A percentile compares a stretch with the other conserved stretches of the same genome.
These are phyloP conservation scores for Herpailurus yagouaroundi DNA, from an alignment of 2,113 vertebrate species.

Conservation along the genomic window DNA sequence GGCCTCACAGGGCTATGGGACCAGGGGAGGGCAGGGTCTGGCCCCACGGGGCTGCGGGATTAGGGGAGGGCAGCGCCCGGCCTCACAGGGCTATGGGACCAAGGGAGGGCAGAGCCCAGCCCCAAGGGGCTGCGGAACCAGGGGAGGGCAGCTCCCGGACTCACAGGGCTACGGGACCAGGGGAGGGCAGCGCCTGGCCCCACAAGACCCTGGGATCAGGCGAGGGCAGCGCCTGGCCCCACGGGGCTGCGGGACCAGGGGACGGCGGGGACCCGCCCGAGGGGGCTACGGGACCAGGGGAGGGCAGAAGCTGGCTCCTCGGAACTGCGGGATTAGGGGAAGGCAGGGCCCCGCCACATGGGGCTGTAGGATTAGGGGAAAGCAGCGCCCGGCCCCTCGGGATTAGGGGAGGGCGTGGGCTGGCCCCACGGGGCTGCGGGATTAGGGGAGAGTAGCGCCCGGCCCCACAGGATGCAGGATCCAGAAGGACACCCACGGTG, in stretches of 20 bases:
- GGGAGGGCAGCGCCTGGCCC: background rate
- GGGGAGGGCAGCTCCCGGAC: background rate
- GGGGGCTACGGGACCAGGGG: background rate
- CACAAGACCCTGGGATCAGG: no score
- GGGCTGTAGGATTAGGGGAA: background rate
- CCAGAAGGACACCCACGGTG: background rate
- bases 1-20: background rate
- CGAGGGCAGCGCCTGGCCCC: no score
- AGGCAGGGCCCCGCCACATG: background rate
- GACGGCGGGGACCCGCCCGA: no score
- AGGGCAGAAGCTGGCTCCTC: no score
- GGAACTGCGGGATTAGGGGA: background rate
- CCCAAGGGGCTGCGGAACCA: background rate
- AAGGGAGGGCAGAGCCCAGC: background rate
- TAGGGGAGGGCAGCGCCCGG: background rate
- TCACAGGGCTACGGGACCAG: rapidly evolving
- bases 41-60: background rate
- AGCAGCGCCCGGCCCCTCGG: background rate
- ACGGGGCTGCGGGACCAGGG: background rate
- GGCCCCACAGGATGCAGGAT: background rate
- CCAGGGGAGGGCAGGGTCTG: background rate
- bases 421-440: background rate
- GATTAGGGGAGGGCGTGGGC: background rate
- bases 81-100: background rate
- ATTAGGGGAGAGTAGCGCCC: background rate